Base-by-base conservation (phyloP, 2,797 vertebrate species). In the Rhynchonycteris naso region DNA sequence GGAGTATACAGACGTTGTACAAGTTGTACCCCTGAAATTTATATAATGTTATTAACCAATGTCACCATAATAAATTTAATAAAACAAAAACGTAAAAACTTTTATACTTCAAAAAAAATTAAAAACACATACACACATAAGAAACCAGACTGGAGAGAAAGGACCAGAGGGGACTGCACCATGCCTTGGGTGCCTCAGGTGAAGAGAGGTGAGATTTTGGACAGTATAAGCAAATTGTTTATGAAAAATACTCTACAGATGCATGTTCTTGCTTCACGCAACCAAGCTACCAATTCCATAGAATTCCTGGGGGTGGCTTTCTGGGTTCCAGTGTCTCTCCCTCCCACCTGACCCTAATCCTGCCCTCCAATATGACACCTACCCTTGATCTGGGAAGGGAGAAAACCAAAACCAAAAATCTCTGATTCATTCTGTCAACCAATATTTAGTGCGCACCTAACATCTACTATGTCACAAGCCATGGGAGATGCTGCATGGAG, bases 161-260 rank as follows among this genome's bases (percentile, higher is more conserved):
- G 58, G 33, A 9, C 4, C 1, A 0, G 43, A 11, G 47, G 81
- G 47, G 18, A 2, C 6, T 22, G 0, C 30, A 5, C 38, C 12
- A 19, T 0, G 4, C 50, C 38, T 12, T 7, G 2, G 5, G 58
- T 16, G 43, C 47, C 68, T 30, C 1, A 0, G 33, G 68, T 2
- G 1, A 24, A 8, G 12, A 8, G 12, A 75, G 54, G 52, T 52
- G 47, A 88, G 59, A 58, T 54, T 43, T 12, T 50, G 47, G 43
- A 5, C 52, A 16, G 18, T 7, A n/a, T 13, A 63, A 18, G 26
- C 18, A n/a, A 33, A 59, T 71, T 7, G 38, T 74, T 78, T 43
- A 43, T 15, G 66, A 83, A 79, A 84, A n/a, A 66, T 47, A 21
- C 24, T 7, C 56, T 66, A 72, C 7, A 76, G 68, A 72, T 24